Percentiles rank a stretch among this genome's conserved stretches.
phyloP scores from a whole-genome alignment of 2,113 vertebrate genomes.

The Macrotus californicus region DNA sequence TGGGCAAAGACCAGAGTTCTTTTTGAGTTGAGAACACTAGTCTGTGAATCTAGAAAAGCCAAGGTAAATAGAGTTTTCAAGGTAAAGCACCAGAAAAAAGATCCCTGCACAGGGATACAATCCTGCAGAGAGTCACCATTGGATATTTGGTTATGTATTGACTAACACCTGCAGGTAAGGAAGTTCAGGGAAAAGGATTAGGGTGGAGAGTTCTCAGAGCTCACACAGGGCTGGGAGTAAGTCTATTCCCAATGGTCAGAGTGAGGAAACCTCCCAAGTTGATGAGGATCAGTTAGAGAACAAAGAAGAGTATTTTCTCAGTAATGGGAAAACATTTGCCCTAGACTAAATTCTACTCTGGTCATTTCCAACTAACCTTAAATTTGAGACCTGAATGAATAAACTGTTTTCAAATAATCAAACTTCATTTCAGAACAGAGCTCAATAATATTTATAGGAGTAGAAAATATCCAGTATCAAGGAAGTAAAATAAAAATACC shows the following conservation, averaged over 20 bases:
- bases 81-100: neutral
- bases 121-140: neutral
- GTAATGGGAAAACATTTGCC: neutral
- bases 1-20: neutral
- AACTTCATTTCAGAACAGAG: neutral
- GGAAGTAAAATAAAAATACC: neutral
- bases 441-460: neutral
- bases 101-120: neutral
- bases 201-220: neutral
- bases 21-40: neutral
- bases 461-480: neutral
- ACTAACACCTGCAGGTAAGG: neutral
- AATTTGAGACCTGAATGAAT: neutral
- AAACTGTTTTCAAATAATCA: neutral
- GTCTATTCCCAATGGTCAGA: neutral
- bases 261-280: neutral
- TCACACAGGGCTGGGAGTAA: neutral
- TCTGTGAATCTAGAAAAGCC: neutral
- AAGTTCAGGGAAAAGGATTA: neutral
- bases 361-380: neutral
- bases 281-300: neutral
- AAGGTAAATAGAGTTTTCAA: neutral
- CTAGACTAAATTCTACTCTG: neutral
- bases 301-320: neutral
- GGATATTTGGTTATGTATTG: neutral